A percentile compares a stretch with the other conserved stretches of the same genome.
Conservation (phyloP, 2,888 invertebrate genomes). For the Oscheius onirici region DNA sequence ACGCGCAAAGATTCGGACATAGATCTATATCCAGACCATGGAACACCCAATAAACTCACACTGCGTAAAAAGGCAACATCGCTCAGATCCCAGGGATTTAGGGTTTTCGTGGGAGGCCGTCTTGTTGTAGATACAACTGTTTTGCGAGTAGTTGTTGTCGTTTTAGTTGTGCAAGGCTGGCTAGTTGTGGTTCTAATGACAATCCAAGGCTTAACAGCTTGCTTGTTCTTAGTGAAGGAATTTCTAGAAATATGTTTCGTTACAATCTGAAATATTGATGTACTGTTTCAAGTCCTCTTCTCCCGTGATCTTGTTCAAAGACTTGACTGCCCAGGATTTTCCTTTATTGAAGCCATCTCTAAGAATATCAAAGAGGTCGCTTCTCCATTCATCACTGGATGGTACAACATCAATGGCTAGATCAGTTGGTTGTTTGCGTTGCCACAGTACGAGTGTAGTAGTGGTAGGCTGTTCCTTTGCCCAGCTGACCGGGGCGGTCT, state of each 20-base stretch:
- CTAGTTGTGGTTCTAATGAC: not conserved
- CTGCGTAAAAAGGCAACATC: constrained; percentile 12
- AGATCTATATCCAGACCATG: not conserved
- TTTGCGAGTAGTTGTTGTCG: not conserved
- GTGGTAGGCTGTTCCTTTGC: not conserved
- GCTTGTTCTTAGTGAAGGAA: no score
- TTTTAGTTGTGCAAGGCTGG: not conserved
- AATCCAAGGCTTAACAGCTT: no score
- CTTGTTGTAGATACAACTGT: not conserved
- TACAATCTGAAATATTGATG: no score
- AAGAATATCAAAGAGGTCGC: constrained; percentile 13
- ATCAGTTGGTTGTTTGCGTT: not conserved
- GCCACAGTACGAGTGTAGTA: constrained; percentile 1
- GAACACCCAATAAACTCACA: not conserved
- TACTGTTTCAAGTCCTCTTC: not conserved
- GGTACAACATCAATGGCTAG: not conserved
- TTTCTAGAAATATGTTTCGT: no score
- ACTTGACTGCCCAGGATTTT: not conserved
- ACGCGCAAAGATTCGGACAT: not conserved
- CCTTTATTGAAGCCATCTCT: constrained; percentile 1
- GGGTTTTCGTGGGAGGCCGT: not conserved
- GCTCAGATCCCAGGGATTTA: constrained; percentile 18
- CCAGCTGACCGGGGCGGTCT: not conserved
- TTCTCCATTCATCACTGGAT: not conserved
- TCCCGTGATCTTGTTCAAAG: not conserved